phyloP scores from a whole-genome alignment of 2,888 invertebrate species.

The Cacoxenus indagator region DNA sequence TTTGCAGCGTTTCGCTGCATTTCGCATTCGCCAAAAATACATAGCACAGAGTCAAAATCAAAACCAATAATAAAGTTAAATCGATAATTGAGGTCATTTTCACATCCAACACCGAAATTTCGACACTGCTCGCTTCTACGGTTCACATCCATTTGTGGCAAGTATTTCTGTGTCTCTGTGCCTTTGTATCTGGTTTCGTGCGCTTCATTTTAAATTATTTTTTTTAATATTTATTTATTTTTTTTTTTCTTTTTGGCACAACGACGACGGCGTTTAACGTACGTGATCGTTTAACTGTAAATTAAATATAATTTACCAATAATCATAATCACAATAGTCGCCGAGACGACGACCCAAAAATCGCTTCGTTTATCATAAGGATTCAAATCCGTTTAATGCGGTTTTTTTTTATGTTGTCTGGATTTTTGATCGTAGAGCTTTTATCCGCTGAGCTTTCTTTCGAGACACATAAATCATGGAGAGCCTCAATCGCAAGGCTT shows the following conservation, averaged over 20 bases:
- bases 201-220: not conserved
- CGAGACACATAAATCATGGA: not conserved
- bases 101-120: constrained; percentile 34
- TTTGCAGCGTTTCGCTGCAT: not conserved
- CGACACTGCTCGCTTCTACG: constrained; percentile 24
- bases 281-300: constrained; percentile 69
- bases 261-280: constrained; percentile 39
- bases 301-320: constrained; percentile 69
- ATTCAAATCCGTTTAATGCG: not conserved
- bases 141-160: not conserved
- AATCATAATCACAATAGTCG: constrained; percentile 67
- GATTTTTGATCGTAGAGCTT: not conserved
- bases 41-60: constrained; percentile 57
- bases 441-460: not conserved
- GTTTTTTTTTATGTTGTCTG: not conserved
- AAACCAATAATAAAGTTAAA: constrained; percentile 72
- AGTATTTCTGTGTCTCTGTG: no score
- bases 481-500: not conserved
- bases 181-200: not conserved
- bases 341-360: not conserved
- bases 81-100: constrained; percentile 71
- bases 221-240: not conserved
- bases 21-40: constrained; percentile 6
- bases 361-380: not conserved
- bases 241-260: not conserved